Conservation (phyloP, 1,140 invertebrate species). For the Penaeus vannamei region DNA sequence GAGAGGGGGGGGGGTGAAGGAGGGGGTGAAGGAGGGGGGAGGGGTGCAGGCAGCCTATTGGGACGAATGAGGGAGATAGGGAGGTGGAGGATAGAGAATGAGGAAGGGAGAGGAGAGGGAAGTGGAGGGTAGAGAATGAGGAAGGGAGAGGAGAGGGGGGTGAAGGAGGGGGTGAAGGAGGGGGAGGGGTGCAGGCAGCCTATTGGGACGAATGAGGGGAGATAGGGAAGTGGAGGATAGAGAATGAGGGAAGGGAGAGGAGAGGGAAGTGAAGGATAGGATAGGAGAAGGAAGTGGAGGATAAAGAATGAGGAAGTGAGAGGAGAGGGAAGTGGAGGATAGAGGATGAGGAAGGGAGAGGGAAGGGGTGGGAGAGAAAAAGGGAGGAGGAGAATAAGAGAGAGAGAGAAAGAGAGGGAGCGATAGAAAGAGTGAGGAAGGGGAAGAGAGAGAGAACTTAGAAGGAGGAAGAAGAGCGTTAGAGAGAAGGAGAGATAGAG, state of each 20-base stretch:
- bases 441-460: background rate
- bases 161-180: too few species aligned
- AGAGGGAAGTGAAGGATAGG: background rate
- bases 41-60: too few species aligned
- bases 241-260: constrained; percentile 6
- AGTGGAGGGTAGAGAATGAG: too few species aligned
- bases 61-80: constrained; percentile 6
- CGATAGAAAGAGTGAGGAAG: too few species aligned
- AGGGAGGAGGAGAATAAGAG: background rate
- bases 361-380: background rate
- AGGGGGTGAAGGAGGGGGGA: background rate
- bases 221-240: background rate
- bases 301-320: background rate
- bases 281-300: background rate
- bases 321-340: background rate
- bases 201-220: background rate
- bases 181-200: background rate
- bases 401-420: background rate
- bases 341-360: background rate
- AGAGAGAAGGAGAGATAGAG: background rate
- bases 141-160: background rate
- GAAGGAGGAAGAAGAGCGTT: too few species aligned
- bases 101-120: constrained; percentile 6
- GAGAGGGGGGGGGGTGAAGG: background rate
- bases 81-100: background rate